These are phyloP conservation scores for Cryptotis parvus DNA, from an alignment of 2,113 vertebrate species.

Conservation along the genomic window DNA sequence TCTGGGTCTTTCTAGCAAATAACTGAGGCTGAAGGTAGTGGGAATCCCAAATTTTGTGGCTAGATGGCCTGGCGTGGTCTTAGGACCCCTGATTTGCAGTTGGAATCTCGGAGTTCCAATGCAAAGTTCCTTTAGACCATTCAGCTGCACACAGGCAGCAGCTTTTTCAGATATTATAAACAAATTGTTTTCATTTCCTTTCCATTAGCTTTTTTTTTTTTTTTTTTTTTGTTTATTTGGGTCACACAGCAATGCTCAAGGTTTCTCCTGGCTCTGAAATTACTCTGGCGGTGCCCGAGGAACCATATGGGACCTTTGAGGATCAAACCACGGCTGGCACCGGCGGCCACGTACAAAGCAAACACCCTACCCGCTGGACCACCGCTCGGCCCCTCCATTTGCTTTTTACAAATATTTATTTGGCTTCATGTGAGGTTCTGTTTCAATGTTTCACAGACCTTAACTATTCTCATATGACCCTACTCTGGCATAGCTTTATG, in stretches of 20 bases:
- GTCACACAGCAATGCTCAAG: too few species aligned
- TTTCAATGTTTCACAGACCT: background rate
- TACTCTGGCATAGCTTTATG: background rate
- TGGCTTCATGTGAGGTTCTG: background rate
- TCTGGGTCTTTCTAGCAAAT: background rate
- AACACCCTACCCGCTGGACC: too few species aligned
- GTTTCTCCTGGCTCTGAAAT: too few species aligned
- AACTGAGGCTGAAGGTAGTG: background rate
- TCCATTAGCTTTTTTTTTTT: too few species aligned
- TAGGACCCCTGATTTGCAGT: too few species aligned
- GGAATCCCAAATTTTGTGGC: background rate
- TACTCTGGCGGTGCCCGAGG: too few species aligned
- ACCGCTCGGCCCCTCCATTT: too few species aligned
- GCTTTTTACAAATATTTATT: background rate
- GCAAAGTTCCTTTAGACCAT: background rate
- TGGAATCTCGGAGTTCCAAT: background rate
- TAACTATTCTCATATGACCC: background rate
- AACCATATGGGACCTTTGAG: too few species aligned
- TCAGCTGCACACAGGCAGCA: background rate
- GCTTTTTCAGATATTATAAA: background rate
- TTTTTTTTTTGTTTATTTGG: too few species aligned
- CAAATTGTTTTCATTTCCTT: background rate
- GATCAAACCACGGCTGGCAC: too few species aligned
- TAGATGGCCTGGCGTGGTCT: too few species aligned
- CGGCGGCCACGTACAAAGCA: too few species aligned